Evolutionary conservation across 2,797 vertebrate species (phyloP), one percentile per base, ranked within the genome.

Genomic region (Bovichtus variegatus): DNA sequence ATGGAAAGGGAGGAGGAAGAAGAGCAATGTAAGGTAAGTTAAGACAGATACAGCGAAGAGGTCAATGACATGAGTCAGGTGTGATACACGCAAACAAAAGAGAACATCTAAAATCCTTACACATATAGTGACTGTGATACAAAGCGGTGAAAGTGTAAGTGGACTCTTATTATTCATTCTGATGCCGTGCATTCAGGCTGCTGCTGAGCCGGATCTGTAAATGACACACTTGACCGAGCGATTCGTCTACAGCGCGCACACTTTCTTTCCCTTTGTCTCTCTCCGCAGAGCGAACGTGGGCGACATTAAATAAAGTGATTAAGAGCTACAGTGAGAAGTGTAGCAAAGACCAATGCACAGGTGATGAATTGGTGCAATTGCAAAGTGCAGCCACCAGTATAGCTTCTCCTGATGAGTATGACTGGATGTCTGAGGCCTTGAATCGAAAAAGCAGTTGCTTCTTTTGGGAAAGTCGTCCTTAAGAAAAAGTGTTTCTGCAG

Each of bases 1-100:
- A 70, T 16, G 76, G 87, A 88, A 76, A 89, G 44, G 55, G 73
- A 88, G 89, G 78, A 84, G 79, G 82, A 84, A 87, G 78, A 89
- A 88, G 81, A 85, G 81, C n/a, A n/a, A n/a, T n/a, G 82, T 27
- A 15, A 71, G 50, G 19, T 21, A 2, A 70, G 40, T 58, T 40
- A 59, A 75, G 54, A n/a, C 3, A 58, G n/a, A n/a, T n/a, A n/a
- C n/a, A n/a, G n/a, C n/a, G n/a, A 27, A 55, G 21, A 46, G 1
- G 66, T 25, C 23, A 58, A 27, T n/a, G 6, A 62, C 36, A 50
- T 0, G 40, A n/a, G 57, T 66, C 16, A 58, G 25, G 34, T 23
- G 61, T 21, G 25, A 53, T 40, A 36, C 9, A 59, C 53, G 16
- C 6, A 54, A 70, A 41, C 8, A 66, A 23, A 43, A 43, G 46